Percentiles rank a stretch among this genome's conserved stretches.
These are phyloP conservation scores for Lasaia peninsularis DNA, from an alignment of 1,140 invertebrate genomes.

Conservation along the genomic window DNA sequence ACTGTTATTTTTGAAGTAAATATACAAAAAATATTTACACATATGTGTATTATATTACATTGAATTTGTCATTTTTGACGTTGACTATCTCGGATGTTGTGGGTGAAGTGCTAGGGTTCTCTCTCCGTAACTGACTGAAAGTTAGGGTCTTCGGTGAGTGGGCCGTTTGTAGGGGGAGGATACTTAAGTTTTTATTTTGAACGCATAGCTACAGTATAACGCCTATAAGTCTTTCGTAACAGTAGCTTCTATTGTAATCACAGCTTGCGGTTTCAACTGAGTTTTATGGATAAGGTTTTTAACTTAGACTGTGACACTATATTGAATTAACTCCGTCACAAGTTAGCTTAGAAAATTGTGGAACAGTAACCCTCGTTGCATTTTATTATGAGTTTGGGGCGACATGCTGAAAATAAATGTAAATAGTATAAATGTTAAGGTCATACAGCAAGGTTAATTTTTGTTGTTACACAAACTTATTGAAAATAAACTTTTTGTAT, in stretches of 20 bases:
- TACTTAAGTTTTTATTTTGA: conserved; percentile 25
- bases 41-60: conserved; percentile 75
- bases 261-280: conserved; percentile 57
- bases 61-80: conserved; percentile 48
- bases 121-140: background rate
- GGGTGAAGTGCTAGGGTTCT: conserved; percentile 7
- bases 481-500: conserved; percentile 77
- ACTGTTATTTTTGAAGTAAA: conserved; percentile 78
- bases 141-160: background rate
- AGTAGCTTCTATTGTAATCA: conserved; percentile 73
- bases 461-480: conserved; percentile 76
- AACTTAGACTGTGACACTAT: conserved; percentile 65
- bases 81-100: conserved; percentile 36
- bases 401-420: conserved; percentile 69
- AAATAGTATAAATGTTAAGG: conserved; percentile 76
- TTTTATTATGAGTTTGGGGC: conserved; percentile 73
- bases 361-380: conserved; percentile 71
- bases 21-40: conserved; percentile 78
- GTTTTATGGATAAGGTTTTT: conserved; percentile 58
- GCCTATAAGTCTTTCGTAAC: conserved; percentile 59
- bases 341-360: conserved; percentile 66
- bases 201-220: conserved; percentile 56
- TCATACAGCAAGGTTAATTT: conserved; percentile 75
- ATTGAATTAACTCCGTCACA: conserved; percentile 71
- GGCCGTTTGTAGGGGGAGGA: conserved; percentile 38